Conservation (phyloP, 2,888 invertebrate genomes). For the Orchesella flavescens region DNA sequence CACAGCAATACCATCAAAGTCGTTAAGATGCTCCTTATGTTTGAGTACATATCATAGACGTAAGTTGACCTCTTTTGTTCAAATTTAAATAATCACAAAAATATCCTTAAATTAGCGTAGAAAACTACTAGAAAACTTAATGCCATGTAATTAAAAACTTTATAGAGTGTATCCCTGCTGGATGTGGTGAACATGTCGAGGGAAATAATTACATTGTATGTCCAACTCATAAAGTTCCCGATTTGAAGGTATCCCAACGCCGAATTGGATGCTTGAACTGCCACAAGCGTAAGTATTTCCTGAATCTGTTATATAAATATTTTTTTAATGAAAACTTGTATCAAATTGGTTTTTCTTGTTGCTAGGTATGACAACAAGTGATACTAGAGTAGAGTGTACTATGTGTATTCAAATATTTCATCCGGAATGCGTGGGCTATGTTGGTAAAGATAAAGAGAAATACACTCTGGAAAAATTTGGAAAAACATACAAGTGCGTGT, state of each 20-base stretch:
- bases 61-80: slow-evolving; percentile 25
- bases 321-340: too few relatives aligned
- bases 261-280: slow-evolving; percentile 68
- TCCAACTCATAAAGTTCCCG: slow-evolving; percentile 62
- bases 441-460: slow-evolving; percentile 4
- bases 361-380: too few relatives aligned
- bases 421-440: slow-evolving; percentile 64
- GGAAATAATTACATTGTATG: slow-evolving; percentile 64
- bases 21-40: slow-evolving; percentile 62
- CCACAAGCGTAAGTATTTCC: slow-evolving; percentile 59
- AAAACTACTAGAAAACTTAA: not conserved
- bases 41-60: slow-evolving; percentile 68
- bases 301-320: too few relatives aligned
- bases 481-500: slow-evolving; percentile 62
- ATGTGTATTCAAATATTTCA: slow-evolving; percentile 66
- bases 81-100: too few relatives aligned
- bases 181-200: slow-evolving; percentile 58
- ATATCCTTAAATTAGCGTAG: not conserved
- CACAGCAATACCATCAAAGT: slow-evolving; percentile 33
- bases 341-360: not conserved
- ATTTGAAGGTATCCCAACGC: slow-evolving; percentile 52
- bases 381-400: slow-evolving; percentile 47
- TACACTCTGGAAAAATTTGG: slow-evolving; percentile 44
- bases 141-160: not conserved
- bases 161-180: slow-evolving; percentile 68